phyloP scores from a whole-genome alignment of 2,797 vertebrate species.

The Oryzias dopingdopingensis region DNA sequence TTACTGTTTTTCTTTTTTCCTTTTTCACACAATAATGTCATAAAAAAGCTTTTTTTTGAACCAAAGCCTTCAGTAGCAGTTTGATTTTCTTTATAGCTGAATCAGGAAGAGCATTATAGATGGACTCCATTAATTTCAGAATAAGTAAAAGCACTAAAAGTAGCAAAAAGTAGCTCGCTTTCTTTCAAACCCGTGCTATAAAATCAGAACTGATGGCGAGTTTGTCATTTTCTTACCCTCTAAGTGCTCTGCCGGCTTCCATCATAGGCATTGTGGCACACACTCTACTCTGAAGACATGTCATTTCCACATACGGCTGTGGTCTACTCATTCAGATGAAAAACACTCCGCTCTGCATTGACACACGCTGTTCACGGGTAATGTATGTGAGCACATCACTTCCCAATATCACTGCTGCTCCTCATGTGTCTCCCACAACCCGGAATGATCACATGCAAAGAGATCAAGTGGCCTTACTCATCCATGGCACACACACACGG shows the following conservation, averaged over 20 bases:
- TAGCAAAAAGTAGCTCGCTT: neutral
- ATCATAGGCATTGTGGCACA: constrained; percentile 16
- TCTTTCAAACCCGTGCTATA: neutral
- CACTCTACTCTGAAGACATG: constrained; percentile 26
- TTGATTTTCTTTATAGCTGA: too few species aligned
- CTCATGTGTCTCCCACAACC: constrained; percentile 29
- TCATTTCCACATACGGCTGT: constrained; percentile 18
- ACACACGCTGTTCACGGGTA: constrained; percentile 8
- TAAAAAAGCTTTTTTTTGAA: constrained; percentile 1
- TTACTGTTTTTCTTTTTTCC: constrained; percentile 56
- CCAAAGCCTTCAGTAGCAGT: neutral
- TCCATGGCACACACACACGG: constrained; percentile 47
- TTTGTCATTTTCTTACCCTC: constrained; percentile 48
- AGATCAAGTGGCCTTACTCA: constrained; percentile 48
- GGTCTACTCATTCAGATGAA: constrained; percentile 3
- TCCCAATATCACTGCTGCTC: constrained; percentile 45
- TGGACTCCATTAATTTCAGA: too few species aligned
- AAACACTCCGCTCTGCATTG: constrained; percentile 4
- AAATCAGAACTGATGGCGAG: neutral
- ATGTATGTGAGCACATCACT: constrained; percentile 44
- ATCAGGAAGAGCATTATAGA: too few species aligned
- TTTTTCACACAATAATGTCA: constrained; percentile 24
- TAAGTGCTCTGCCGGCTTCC: constrained; percentile 10
- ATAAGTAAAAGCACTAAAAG: neutral
- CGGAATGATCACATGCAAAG: constrained; percentile 38